Conservation (phyloP, 2,113 vertebrate species). For the Ranitomeya variabilis region DNA sequence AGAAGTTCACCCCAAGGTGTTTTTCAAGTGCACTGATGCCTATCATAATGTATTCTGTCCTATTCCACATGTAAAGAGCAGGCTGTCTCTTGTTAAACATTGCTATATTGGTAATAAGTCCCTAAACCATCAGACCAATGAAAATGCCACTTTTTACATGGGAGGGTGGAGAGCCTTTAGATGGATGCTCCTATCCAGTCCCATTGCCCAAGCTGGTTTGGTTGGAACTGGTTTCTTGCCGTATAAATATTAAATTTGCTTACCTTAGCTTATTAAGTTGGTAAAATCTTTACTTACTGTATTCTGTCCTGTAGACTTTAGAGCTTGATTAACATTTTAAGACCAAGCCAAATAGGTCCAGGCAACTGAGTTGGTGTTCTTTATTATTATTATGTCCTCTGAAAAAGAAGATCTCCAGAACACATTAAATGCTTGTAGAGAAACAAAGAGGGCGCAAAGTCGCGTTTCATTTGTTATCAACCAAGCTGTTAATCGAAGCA, state of each 20-base stretch:
- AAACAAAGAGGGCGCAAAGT: slow-evolving; percentile 66
- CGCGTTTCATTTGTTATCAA: slow-evolving; percentile 65
- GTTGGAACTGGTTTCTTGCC: slow-evolving; percentile 66
- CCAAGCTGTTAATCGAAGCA: slow-evolving; percentile 83
- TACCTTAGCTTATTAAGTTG: slow-evolving; percentile 66
- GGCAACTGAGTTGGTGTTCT: slow-evolving; percentile 68
- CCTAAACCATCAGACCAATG: slow-evolving; percentile 77
- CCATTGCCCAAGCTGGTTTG: slow-evolving; percentile 64
- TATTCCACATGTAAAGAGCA: slow-evolving; percentile 78
- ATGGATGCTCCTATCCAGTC: slow-evolving; percentile 65
- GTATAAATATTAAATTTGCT: slow-evolving; percentile 68
- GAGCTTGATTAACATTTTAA: slow-evolving; percentile 54
- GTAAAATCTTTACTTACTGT: slow-evolving; percentile 63
- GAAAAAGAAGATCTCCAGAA: slow-evolving; percentile 68
- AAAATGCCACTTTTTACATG: slow-evolving; percentile 57
- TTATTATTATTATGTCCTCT: slow-evolving; percentile 70
- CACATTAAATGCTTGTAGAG: slow-evolving; percentile 69
- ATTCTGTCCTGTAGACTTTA: background rate
- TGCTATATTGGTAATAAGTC: slow-evolving; percentile 80
- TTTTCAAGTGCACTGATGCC: slow-evolving; percentile 72
- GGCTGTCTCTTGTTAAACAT: slow-evolving; percentile 82
- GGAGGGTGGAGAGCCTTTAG: slow-evolving; percentile 60
- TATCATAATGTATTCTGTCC: slow-evolving; percentile 81
- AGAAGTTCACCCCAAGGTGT: slow-evolving; percentile 67
- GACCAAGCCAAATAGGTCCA: slow-evolving; percentile 58